phyloP scores from a whole-genome alignment of 2,113 vertebrate genomes.

The Percina caprodes region DNA sequence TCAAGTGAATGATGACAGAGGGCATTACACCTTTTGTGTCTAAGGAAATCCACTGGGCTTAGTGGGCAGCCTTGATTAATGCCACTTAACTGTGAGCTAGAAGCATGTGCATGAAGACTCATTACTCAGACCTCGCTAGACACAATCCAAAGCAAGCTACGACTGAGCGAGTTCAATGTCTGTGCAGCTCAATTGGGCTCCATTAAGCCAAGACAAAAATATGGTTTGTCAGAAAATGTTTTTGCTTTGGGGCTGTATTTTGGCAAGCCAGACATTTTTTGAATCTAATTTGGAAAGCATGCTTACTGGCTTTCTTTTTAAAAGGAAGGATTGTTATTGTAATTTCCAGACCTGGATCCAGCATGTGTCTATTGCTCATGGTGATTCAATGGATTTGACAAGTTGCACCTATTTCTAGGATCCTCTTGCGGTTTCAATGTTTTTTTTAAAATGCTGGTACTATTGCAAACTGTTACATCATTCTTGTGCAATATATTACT shows the following conservation, averaged over 20 bases:
- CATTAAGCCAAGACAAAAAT: conserved; percentile 24
- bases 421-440: not conserved
- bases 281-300: not conserved
- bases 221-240: conserved; percentile 11
- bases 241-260: conserved; percentile 17
- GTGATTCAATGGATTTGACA: not conserved
- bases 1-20: conserved; percentile 17
- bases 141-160: conserved; percentile 21
- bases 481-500: too few species aligned
- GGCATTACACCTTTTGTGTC: conserved; percentile 29
- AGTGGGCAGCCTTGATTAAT: conserved; percentile 58
- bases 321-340: not conserved
- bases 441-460: not conserved
- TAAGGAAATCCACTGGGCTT: conserved; percentile 46
- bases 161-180: conserved; percentile 33
- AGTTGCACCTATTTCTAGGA: not conserved
- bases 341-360: not conserved
- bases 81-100: conserved; percentile 37
- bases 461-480: not conserved
- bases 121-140: conserved; percentile 49
- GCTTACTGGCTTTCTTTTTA: conserved; percentile 3
- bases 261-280: not conserved
- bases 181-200: conserved; percentile 27
- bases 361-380: not conserved
- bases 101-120: conserved; percentile 21